Base-by-base conservation (phyloP, 1,140 invertebrate species). In the Paralvinella palmiformis region DNA sequence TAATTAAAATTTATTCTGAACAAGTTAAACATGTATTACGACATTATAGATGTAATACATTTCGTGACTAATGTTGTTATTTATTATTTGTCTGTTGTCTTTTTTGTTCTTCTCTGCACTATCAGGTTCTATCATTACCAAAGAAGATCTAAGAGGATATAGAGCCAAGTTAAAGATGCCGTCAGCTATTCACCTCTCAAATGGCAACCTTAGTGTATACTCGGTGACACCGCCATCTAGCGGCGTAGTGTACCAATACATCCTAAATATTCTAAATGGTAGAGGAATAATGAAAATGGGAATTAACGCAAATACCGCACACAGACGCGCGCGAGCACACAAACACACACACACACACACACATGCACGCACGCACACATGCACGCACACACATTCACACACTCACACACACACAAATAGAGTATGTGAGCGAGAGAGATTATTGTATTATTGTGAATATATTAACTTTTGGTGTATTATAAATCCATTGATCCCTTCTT, bases 211-310 rank as follows among this genome's bases (percentile, higher is more conserved):
- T 7, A 86, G 75, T 0, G 72, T 96, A 0, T 88, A 88, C 74
- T 86, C 88, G 0, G 77, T 87, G 1, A 88, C 88, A 0, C 86
- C 90, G 0, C 92, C 94, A 0, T 89, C 88, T 45, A 88, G 89
- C 68, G 94, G 94, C 0, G 80, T 85, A 22, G 79, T 96, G 20
- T 79, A 95, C 1, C 84, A 83, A 0, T 91, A 92, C 71, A 89
- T 94, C 48, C 73, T 96, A 5, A 91, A 90, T 70, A 86, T 96
- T 52, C 81, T 98, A 31, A 86, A 90, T 59, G 75, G 79, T 80
- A 67, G 62, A 65, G 58, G 20, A 7, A 32, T 7, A n/a, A n/a
- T n/a, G n/a, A n/a, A n/a, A n/a, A n/a, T n/a, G n/a, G n/a, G n/a
- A n/a, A n/a, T n/a, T n/a, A 52, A 10, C 22, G 35, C 31, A 15